Base-by-base conservation (phyloP, 2,888 invertebrate genomes). In the Drosophila algonquin region DNA sequence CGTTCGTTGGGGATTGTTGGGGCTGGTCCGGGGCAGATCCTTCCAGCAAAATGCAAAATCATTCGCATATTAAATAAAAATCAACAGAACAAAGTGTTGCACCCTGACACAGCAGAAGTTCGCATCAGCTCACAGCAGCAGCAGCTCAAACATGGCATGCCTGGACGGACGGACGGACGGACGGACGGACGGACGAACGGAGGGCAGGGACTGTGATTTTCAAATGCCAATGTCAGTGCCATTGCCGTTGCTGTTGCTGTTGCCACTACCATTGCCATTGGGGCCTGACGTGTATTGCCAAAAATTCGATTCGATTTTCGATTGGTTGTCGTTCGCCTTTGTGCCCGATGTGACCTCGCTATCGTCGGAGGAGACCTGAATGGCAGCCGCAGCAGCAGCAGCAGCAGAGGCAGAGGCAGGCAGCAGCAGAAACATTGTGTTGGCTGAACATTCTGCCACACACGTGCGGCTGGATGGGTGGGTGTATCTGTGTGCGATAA, bases 291-390 rank as follows among this genome's bases (percentile, higher is more conserved):
- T 57, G 70, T 58, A 63, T 75, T 77, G 69, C 76, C 76, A 87
- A 83, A 73, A 80, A 86, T 80, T 86, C 86, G 83, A 86, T 80
- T 86, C 86, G 83, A 86, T 80, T 78, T 85, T 78, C 83, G 63
- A 82, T 86, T 73, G 76, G 46, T 63, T 84, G 67, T 64, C 60
- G 63, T 40, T 47, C 50, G 64, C 67, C 64, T 69, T 73, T 78
- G 51, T 64, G 63, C 55, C 40, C 35, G 32, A 14, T 40, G 53
- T 56, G 69, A 62, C 53, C 52, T 67, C 69, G 69, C 27, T 51
- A 46, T 55, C 60, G 44, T 63, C 65, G 62, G 59, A 69, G 57
- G 67, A 59, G 70, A 59, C 63, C 63, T 40, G 40, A 58, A 57
- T 62, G 60, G 48, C 63, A 68, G 54, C 69, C 54, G 61, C 61